A percentile compares a stretch with the other conserved stretches of the same genome.
phyloP scores from a whole-genome alignment of 2,888 invertebrate species.

The Pollenia griseotomentosa region DNA sequence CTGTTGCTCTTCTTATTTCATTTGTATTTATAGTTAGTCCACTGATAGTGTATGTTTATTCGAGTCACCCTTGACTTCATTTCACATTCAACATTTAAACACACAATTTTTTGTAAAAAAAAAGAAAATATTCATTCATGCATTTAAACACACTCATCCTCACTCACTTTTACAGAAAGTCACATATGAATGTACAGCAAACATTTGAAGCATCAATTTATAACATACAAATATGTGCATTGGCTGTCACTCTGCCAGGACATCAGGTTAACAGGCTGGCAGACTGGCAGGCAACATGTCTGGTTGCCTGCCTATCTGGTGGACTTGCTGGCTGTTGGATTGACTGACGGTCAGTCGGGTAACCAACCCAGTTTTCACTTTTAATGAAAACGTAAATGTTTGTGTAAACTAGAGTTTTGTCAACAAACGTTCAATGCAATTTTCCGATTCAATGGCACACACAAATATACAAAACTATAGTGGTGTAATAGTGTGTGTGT shows the following conservation, averaged over 20 bases:
- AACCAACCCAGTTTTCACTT: constrained; percentile 71
- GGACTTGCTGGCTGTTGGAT: not conserved
- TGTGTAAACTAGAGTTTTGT: constrained; percentile 71
- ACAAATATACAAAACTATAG: constrained; percentile 31
- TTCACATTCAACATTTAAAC: constrained; percentile 57
- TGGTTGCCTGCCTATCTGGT: not conserved
- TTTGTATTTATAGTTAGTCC: constrained; percentile 34
- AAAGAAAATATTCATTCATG: constrained; percentile 9
- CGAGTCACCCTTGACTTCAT: constrained; percentile 68
- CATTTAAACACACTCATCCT: constrained; percentile 7
- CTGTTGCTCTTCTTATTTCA: constrained; percentile 33
- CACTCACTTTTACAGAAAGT: not conserved
- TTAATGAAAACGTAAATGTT: constrained; percentile 72
- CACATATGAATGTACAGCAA: constrained; percentile 30
- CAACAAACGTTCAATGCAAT: constrained; percentile 78
- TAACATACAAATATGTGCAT: constrained; percentile 43
- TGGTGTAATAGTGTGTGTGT: constrained; percentile 8
- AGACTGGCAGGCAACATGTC: constrained; percentile 31
- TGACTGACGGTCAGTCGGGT: constrained; percentile 27
- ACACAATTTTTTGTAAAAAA: constrained; percentile 32
- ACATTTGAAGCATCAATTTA: constrained; percentile 57
- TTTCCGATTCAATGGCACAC: constrained; percentile 77
- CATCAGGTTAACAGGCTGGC: constrained; percentile 8
- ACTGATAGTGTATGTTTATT: constrained; percentile 48
- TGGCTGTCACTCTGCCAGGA: constrained; percentile 50